Base-by-base conservation (phyloP, 2,113 vertebrate genomes). In the Physeter macrocephalus region DNA sequence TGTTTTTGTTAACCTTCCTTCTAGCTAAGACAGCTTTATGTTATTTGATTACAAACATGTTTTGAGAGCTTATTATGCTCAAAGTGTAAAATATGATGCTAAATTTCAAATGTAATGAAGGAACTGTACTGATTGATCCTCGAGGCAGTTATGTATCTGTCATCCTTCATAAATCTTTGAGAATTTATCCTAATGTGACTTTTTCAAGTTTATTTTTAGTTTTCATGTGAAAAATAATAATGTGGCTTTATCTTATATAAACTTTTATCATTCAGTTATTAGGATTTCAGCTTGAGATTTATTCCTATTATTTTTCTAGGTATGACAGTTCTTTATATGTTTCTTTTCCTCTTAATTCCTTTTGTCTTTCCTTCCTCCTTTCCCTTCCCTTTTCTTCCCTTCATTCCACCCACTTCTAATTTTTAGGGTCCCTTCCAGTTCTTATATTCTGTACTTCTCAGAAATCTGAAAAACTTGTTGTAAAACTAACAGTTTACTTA, bases 11-110 rank as follows among this genome's bases (percentile, higher is more conserved):
- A 85, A 90, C 8, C 6, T 84, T 52, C 4, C 62, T 25, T 21
- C 21, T 41, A 41, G 11, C 61, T 87, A 83, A 83, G 39, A 57
- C 8, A n/a, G 8, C 43, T 82, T 82, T 75, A 72, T 88, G 15
- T 89, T 82, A 78, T 49, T 95, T 83, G 52, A 80, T 13, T 81
- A 74, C 17, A 90, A 80, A 66, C 4, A 29, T 81, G 62, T 85
- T 96, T 81, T 93, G 27, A 90, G 23, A 74, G 31, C 92, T 95
- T 90, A 85, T 78, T 86, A 66, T 74, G 46, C 72, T 77, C 25
- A 57, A 81, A 83, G 18, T 59, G 6, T 90, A 90, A 90, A 80
- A 93, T 86, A 49, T 17, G 18, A 77, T 57, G 72, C 17, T 67
- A 66, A 95, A 61, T 81, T 95, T 95, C n/a, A 71, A 93, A 18